A percentile compares a stretch with the other conserved stretches of the same genome.
phyloP scores from a whole-genome alignment of 2,888 invertebrate species.

The Mesorhabditis belari region DNA sequence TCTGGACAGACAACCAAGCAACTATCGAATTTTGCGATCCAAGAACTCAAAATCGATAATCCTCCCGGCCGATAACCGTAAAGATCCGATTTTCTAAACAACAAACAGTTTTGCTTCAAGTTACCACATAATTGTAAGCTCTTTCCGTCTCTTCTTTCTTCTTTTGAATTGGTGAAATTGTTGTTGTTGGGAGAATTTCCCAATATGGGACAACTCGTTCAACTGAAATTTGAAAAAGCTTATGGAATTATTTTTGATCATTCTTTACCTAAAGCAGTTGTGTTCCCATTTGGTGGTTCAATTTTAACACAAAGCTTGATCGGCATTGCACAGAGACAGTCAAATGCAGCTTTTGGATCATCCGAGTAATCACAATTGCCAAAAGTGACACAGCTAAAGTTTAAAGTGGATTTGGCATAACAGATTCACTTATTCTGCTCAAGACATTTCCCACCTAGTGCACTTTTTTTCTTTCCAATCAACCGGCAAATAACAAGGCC shows the following conservation, averaged over 20 bases:
- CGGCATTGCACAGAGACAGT: constrained; percentile 41
- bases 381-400: constrained; percentile 35
- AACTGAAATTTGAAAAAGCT: constrained; percentile 9
- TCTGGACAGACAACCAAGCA: no score
- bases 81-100: no score
- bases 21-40: no score
- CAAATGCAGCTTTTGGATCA: constrained; percentile 10
- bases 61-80: no score
- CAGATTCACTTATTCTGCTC: background rate
- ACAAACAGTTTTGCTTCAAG: no score
- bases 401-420: no score
- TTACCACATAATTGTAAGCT: constrained; percentile 37
- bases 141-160: constrained; percentile 40
- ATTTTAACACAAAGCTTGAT: constrained; percentile 46
- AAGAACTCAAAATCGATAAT: no score
- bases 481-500: constrained; percentile 43
- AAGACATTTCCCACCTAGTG: constrained; percentile 5
- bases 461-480: constrained; percentile 44
- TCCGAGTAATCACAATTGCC: constrained; percentile 42
- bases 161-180: constrained; percentile 31
- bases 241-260: background rate
- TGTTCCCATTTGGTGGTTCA: constrained; percentile 24
- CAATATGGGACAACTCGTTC: constrained; percentile 43
- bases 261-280: constrained; percentile 1
- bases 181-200: constrained; percentile 37